Evolutionary conservation across 2,797 vertebrate genomes (phyloP).

Genomic region (Sebastes reedi): DNA sequence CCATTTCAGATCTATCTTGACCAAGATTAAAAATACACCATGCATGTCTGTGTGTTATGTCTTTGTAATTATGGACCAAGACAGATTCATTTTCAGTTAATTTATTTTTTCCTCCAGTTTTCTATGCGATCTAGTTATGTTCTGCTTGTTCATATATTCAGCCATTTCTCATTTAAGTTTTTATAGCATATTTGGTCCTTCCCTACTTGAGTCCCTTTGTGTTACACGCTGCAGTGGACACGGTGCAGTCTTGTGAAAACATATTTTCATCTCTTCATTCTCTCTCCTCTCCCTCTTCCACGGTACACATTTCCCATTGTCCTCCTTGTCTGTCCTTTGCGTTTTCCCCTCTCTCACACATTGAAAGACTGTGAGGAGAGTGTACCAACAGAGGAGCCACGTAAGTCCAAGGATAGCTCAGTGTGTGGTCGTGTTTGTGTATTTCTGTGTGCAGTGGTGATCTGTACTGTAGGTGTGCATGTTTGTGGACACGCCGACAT

Average conservation of each 20-base stretch:
- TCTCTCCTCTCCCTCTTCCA: constrained; percentile 21
- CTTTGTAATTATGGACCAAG: background rate
- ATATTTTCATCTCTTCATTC: constrained; percentile 20
- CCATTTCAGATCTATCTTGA: background rate
- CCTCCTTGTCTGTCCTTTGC: constrained; percentile 24
- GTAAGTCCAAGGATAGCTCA: constrained; percentile 75
- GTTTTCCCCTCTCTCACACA: constrained; percentile 37
- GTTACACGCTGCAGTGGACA: constrained; percentile 4
- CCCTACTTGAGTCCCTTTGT: constrained; percentile 3
- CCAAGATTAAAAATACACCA: background rate
- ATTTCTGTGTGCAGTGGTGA: constrained; percentile 14
- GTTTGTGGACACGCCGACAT: constrained; percentile 53
- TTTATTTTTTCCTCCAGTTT: background rate
- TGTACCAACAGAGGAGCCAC: constrained; percentile 74
- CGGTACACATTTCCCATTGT: constrained; percentile 24
- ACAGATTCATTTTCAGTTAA: background rate
- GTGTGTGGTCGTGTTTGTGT: constrained; percentile 58
- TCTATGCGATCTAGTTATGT: background rate
- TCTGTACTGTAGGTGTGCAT: constrained; percentile 40
- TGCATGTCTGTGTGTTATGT: background rate
- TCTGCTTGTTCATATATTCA: background rate
- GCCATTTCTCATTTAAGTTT: background rate
- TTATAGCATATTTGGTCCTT: background rate
- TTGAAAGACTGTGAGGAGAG: constrained; percentile 82
- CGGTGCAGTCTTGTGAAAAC: constrained; percentile 8